phyloP scores from a whole-genome alignment of 2,797 vertebrate species.

The Nyctibius grandis region DNA sequence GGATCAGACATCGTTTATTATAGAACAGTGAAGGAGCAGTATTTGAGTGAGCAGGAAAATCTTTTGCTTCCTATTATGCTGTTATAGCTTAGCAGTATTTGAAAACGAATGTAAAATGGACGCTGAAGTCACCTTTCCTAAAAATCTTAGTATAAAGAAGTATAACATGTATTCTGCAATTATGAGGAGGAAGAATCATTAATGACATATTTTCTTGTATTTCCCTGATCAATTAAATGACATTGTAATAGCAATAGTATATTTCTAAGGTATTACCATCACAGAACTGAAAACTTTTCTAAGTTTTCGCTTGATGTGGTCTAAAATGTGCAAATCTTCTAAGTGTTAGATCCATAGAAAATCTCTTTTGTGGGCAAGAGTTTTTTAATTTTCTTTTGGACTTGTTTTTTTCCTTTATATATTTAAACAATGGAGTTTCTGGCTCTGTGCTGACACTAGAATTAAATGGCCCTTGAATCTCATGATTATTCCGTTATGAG shows the following conservation, averaged over 20 bases:
- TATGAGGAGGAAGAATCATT: not conserved
- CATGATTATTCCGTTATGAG: not conserved
- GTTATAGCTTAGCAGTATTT: not conserved
- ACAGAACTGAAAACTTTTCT: not conserved
- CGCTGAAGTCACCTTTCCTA: not conserved
- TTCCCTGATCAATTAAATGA: not conserved
- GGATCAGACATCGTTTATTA: constrained; percentile 23
- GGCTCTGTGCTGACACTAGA: not conserved
- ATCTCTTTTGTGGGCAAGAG: not conserved
- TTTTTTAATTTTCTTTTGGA: not conserved
- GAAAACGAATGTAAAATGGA: not conserved
- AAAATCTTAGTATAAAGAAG: not conserved
- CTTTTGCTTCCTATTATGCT: not conserved
- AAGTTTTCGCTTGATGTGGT: not conserved
- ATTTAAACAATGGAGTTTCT: not conserved
- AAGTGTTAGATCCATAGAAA: not conserved
- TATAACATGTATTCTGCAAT: not conserved
- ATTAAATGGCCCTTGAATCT: not conserved
- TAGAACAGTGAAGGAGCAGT: not conserved
- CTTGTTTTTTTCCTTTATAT: not conserved
- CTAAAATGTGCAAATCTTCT: not conserved
- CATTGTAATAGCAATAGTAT: not conserved
- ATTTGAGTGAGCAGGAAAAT: not conserved
- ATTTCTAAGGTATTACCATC: not conserved
- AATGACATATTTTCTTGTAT: not conserved